phyloP scores from a whole-genome alignment of 2,797 vertebrate species.

The Manis javanica region DNA sequence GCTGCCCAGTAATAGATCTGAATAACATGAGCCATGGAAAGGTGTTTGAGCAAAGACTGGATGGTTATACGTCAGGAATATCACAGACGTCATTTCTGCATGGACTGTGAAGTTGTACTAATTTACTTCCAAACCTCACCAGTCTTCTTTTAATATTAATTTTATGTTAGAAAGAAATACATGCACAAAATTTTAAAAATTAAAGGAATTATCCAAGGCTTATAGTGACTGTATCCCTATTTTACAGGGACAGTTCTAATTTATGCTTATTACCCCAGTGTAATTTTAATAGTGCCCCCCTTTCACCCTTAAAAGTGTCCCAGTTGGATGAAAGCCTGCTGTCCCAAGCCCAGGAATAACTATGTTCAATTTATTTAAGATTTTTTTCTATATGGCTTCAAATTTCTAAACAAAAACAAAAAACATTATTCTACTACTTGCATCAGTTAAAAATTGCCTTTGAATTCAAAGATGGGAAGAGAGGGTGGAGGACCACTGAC shows the following conservation, averaged over 20 bases:
- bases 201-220: background rate
- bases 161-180: constrained; percentile 19
- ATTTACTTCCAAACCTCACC: background rate
- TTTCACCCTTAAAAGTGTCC: background rate
- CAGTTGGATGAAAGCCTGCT: background rate
- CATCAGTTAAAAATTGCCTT: background rate
- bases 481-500: background rate
- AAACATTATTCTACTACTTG: background rate
- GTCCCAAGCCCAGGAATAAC: background rate
- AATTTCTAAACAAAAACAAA: background rate
- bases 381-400: background rate
- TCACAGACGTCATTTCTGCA: background rate
- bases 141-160: background rate
- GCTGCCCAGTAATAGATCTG: background rate
- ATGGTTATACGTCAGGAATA: background rate
- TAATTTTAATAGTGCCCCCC: background rate
- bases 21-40: background rate
- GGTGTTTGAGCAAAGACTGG: background rate
- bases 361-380: background rate
- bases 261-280: background rate
- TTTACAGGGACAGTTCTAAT: background rate
- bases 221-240: background rate
- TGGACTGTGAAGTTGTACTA: background rate
- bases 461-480: background rate
- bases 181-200: background rate